phyloP scores from a whole-genome alignment of 2,113 vertebrate species.

The Hystrix brachyura region DNA sequence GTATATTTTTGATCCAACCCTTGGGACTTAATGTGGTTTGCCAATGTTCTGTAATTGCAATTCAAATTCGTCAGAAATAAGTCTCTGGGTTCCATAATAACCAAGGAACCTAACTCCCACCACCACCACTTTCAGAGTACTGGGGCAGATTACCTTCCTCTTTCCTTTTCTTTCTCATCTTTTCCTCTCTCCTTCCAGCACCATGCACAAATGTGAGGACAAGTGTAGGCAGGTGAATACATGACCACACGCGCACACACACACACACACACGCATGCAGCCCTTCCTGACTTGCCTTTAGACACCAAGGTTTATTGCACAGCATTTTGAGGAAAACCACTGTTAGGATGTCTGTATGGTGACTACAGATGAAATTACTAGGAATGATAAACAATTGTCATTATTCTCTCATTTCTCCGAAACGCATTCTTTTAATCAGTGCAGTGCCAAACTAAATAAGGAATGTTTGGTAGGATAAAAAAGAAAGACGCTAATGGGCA shows the following conservation, averaged over 20 bases:
- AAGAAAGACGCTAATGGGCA: neutral
- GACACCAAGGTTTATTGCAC: conserved; percentile 4
- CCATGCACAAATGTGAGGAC: neutral
- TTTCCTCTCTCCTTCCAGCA: neutral
- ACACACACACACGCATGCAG: neutral
- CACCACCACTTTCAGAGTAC: conserved; percentile 24
- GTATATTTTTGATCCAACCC: conserved; percentile 16
- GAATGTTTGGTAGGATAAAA: neutral
- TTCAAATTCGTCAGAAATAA: conserved; percentile 58
- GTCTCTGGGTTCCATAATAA: conserved; percentile 16
- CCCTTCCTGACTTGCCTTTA: neutral
- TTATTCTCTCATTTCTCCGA: conserved; percentile 30
- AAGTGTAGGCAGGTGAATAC: neutral
- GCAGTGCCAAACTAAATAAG: neutral
- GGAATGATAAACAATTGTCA: neutral
- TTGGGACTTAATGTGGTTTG: conserved; percentile 43
- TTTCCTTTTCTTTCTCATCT: neutral
- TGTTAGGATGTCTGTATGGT: neutral
- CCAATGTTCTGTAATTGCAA: conserved; percentile 32
- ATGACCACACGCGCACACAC: neutral
- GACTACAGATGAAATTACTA: conserved; percentile 28
- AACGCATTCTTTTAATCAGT: neutral
- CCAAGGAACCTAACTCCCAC: neutral
- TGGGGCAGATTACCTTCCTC: neutral
- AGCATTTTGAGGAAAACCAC: conserved; percentile 17